A percentile compares a stretch with the other conserved stretches of the same genome.
These are phyloP conservation scores for Scaptodrosophila latifasciaeformis DNA, from an alignment of 2,888 invertebrate species.

Conservation along the genomic window DNA sequence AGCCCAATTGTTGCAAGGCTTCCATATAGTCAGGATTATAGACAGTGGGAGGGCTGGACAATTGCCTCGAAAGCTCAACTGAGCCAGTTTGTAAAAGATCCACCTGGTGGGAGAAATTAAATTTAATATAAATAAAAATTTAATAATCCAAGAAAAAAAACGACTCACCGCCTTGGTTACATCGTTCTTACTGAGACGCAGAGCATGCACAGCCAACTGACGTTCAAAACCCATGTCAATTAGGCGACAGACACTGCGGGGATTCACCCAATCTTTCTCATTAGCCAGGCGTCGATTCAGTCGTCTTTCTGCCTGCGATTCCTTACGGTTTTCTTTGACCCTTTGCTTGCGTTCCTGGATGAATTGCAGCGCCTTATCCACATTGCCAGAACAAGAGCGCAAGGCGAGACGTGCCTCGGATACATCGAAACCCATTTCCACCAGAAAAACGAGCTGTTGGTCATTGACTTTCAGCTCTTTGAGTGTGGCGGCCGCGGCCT, in stretches of 20 bases:
- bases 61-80: too few species aligned
- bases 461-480: constrained; percentile 79
- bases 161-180: constrained; percentile 80
- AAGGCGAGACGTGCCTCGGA: constrained; percentile 84
- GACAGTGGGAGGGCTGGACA: too few species aligned
- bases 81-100: constrained; percentile 64
- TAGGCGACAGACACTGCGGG: constrained; percentile 75
- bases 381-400: constrained; percentile 78
- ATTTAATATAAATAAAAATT: too few species aligned
- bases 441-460: constrained; percentile 75
- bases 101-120: constrained; percentile 39
- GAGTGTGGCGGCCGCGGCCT: constrained; percentile 81
- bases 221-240: constrained; percentile 83
- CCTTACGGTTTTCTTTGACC: constrained; percentile 76
- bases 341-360: constrained; percentile 78
- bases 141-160: too few species aligned
- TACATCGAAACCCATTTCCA: constrained; percentile 81
- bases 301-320: constrained; percentile 76
- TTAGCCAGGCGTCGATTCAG: constrained; percentile 30
- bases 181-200: constrained; percentile 82
- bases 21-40: too few species aligned
- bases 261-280: constrained; percentile 71
- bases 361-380: constrained; percentile 80
- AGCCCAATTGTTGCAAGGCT: constrained; percentile 78
- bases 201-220: constrained; percentile 78